Evolutionary conservation across 2,888 invertebrate genomes (phyloP), one percentile per base, ranked within the genome.

Genomic region (Romanomermis culicivorax): DNA sequence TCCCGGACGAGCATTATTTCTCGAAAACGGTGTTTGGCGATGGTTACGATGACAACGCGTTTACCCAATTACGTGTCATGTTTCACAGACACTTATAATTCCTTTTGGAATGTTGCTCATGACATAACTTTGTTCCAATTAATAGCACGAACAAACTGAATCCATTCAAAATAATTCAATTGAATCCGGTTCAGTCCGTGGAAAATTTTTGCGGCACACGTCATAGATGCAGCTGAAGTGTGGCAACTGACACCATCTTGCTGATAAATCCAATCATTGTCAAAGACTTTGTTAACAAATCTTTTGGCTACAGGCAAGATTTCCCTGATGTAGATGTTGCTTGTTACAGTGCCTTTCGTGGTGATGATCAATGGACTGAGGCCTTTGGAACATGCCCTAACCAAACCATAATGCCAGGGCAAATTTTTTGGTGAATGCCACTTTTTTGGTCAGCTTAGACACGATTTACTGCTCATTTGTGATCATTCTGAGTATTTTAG

Each of bases 241-340:
- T 45, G 47, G 23, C 47, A 45, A 23, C 14, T 45, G 17, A 23
- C 47, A 45, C 47, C 47, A 23, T 45, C 47, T 45, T 45, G 14
- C 23, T 45, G 47, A 45, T 45, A 45, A 23, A 45, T 45, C 47
- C 47, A 45, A 45, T 45, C 23, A 45, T 45, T 23, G 47, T 23
- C 47, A 7, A 45, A 23, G 11, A 20, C 23, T 23, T 45, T 45
- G 23, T 45, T 23, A 20, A 11, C 47, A 45, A n/a, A 45, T 45
- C 23, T 45, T 23, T 45, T 45, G n/a, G 47, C 47, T 7, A 45
- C 23, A 11, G 47, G 47, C 23, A n/a, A n/a, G n/a, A n/a, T n/a
- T n/a, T n/a, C n/a, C n/a, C n/a, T n/a, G n/a, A n/a, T n/a, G n/a
- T n/a, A 45, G 47, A 11, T n/a, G 7, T 23, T 45, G 11, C n/a